Evolutionary conservation across 2,113 vertebrate species (phyloP).

Genomic region (Lethenteron camtschaticum): DNA sequence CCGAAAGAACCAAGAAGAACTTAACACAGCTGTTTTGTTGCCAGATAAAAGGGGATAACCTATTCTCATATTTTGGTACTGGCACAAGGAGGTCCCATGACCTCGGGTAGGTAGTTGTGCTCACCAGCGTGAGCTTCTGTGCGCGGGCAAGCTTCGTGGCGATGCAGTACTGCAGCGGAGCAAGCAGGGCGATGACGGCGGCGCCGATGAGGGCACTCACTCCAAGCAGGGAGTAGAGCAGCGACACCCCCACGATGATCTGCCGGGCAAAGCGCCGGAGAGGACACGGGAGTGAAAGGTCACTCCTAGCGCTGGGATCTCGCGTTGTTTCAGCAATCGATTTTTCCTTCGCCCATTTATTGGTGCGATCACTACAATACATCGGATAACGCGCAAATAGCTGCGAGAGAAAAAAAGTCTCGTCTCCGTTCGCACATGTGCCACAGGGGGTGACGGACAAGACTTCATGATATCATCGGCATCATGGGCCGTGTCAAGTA

Average conservation of each 20-base stretch:
- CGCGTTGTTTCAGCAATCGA: background rate
- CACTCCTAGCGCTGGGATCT: background rate
- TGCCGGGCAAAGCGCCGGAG: constrained; percentile 14
- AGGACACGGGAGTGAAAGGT: background rate
- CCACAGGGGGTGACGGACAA: too few relatives aligned
- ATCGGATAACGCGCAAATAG: too few relatives aligned
- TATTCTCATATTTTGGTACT: too few relatives aligned
- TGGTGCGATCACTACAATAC: background rate
- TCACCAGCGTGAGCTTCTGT: constrained; percentile 77
- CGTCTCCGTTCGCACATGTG: too few relatives aligned
- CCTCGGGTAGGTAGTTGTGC: constrained; percentile 8
- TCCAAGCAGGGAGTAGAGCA: constrained; percentile 54
- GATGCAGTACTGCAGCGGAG: constrained; percentile 82
- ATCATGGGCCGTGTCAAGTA: too few relatives aligned
- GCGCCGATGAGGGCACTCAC: constrained; percentile 60
- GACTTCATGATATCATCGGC: too few relatives aligned
- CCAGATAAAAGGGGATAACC: too few relatives aligned
- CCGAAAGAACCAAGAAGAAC: too few relatives aligned
- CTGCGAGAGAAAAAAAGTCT: too few relatives aligned
- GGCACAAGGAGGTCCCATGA: too few relatives aligned
- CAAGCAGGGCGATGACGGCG: constrained; percentile 60
- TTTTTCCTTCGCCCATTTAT: background rate
- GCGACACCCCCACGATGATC: constrained; percentile 94
- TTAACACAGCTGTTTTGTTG: too few relatives aligned
- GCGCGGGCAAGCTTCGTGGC: constrained; percentile 79